A percentile compares a stretch with the other conserved stretches of the same genome.
Conservation (phyloP, 2,113 vertebrate genomes). For the Mionectes macconnelli region DNA sequence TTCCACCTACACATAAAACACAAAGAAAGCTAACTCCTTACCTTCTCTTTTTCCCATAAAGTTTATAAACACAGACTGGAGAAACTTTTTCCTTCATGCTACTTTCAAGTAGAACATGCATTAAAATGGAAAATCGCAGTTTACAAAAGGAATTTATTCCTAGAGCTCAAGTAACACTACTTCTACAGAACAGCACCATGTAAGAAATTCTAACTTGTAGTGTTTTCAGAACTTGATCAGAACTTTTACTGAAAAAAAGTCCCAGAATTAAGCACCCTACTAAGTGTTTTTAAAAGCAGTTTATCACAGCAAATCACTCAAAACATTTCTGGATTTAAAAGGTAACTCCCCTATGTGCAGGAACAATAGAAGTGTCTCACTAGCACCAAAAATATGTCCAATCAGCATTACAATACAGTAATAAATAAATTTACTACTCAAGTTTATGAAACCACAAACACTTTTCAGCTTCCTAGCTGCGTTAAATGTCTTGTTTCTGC, state of each 20-base stretch:
- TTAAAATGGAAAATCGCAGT: background rate
- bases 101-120: background rate
- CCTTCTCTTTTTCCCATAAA: background rate
- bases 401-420: background rate
- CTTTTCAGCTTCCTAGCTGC: background rate
- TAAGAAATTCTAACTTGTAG: background rate
- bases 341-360: background rate
- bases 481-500: background rate
- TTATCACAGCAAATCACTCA: background rate
- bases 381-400: background rate
- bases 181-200: background rate
- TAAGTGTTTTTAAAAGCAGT: background rate
- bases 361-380: background rate
- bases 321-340: background rate
- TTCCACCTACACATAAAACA: conserved; percentile 55
- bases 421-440: background rate
- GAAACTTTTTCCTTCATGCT: background rate
- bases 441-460: background rate
- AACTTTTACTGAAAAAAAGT: background rate
- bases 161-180: background rate
- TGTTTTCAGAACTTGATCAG: background rate
- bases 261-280: background rate
- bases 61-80: background rate
- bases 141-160: background rate
- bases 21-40: background rate